Evolutionary conservation across 2,797 vertebrate species (phyloP), one percentile per base, ranked within the genome.

Genomic region (Pogonophryne albipinna): DNA sequence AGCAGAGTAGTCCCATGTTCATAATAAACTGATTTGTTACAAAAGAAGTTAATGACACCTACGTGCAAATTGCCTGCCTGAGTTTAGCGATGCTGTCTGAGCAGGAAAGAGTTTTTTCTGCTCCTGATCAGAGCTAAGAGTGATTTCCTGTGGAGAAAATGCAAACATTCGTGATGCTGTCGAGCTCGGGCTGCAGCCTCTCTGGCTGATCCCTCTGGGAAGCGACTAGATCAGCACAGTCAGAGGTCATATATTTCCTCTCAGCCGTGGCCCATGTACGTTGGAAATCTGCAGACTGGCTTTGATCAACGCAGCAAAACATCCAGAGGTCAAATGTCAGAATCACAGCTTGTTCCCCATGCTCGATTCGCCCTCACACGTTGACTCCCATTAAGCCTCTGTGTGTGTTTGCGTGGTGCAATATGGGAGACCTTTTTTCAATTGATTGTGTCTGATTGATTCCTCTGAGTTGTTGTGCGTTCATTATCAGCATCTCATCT

Each of bases 131-230:
- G 74, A 71, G 90, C 86, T 23, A 91, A 10, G 59, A 87, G 91
- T 85, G 82, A 89, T 89, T 95, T 95, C 94, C 95, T 94, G 92
- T 83, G 79, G 85, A 87, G 87, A 89, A 91, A 91, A 91, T 79
- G 74, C 90, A 93, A 94, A 92, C 92, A 88, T 77, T 71, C 77
- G 80, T 91, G 90, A 92, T 83, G 92, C 80, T 74, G 70, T 77
- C 69, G 31, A 67, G 74, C 78, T 70, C 17, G 3, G 67, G 66
- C 83, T 82, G 62, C 10, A 55, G 86, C 85, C 82, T 68, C 58
- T 74, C 64, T 80, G 1, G 23, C 78, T 58, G 74, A 83, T 92
- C 93, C 89, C 93, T 66, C 31, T 20, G 92, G 94, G 90, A 90
- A 69, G 66, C 23, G 73, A 85, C 83, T 91, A 84, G 84, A 82